Conservation (phyloP, 2,888 invertebrate species). For the Strigamia maritima region DNA sequence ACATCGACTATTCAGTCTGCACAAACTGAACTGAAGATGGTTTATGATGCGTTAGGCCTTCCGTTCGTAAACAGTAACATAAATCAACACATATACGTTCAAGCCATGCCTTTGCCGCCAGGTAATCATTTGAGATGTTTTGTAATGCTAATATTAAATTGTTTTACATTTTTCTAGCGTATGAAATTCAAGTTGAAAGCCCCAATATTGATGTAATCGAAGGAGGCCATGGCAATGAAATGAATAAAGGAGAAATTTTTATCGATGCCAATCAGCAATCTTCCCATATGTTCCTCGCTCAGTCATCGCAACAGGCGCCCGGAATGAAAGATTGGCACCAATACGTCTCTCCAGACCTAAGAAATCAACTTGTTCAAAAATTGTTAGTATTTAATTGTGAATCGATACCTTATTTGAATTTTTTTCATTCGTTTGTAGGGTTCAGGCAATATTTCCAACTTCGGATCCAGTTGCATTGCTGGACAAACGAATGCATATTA, state of each 20-base stretch:
- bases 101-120: slow-evolving; percentile 9
- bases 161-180: background rate
- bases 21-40: slow-evolving; percentile 63
- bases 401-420: too few species aligned
- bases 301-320: slow-evolving; percentile 43
- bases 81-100: slow-evolving; percentile 38
- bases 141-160: too few species aligned
- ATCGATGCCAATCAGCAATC: background rate
- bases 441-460: slow-evolving; percentile 98
- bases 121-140: background rate
- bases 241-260: background rate
- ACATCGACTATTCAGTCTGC: slow-evolving; percentile 41
- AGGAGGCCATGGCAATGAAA: slow-evolving; percentile 38
- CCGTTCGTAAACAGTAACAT: slow-evolving; percentile 49
- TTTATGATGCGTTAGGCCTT: slow-evolving; percentile 76
- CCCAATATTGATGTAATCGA: slow-evolving; percentile 35
- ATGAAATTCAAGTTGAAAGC: slow-evolving; percentile 29
- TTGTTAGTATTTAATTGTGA: slow-evolving; percentile 61
- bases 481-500: slow-evolving; percentile 94
- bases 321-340: slow-evolving; percentile 93
- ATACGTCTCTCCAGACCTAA: slow-evolving; percentile 91
- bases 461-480: slow-evolving; percentile 94
- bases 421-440: slow-evolving; percentile 64
- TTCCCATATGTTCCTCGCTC: slow-evolving; percentile 29
- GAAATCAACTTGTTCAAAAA: slow-evolving; percentile 98